phyloP scores from a whole-genome alignment of 2,888 invertebrate genomes.

The Agonopterix alstromeriana region DNA sequence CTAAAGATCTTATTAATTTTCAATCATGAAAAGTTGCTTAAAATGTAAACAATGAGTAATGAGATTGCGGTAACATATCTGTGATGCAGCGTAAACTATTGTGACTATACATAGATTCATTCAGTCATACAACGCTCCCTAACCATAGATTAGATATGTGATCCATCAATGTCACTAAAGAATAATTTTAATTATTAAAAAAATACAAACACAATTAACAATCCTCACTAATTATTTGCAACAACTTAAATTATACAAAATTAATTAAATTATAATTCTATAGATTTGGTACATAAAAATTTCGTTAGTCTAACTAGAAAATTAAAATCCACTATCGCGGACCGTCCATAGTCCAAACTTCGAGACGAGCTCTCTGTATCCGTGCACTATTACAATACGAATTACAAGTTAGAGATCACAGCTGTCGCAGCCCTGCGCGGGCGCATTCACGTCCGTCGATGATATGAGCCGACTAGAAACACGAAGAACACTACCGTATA shows the following conservation, averaged over 20 bases:
- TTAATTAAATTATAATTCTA: slow-evolving; percentile 60
- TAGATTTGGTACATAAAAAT: slow-evolving; percentile 74
- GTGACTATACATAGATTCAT: slow-evolving; percentile 24
- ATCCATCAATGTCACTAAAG: slow-evolving; percentile 36
- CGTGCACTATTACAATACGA: slow-evolving; percentile 65
- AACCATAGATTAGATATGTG: slow-evolving; percentile 53
- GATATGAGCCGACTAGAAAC: slow-evolving; percentile 70
- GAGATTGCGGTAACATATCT: slow-evolving; percentile 37
- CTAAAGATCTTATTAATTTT: slow-evolving; percentile 34
- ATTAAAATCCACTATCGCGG: slow-evolving; percentile 37
- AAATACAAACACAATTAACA: slow-evolving; percentile 72
- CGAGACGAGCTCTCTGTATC: slow-evolving; percentile 32
- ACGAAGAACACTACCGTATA: slow-evolving; percentile 58
- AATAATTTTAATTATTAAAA: slow-evolving; percentile 35
- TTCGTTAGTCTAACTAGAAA: slow-evolving; percentile 71
- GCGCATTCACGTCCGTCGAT: slow-evolving; percentile 48
- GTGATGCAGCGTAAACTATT: slow-evolving; percentile 18
- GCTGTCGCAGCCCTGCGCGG: slow-evolving; percentile 58
- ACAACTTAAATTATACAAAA: slow-evolving; percentile 59
- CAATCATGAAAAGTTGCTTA: slow-evolving; percentile 36
- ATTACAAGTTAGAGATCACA: slow-evolving; percentile 74
- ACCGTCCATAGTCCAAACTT: slow-evolving; percentile 30
- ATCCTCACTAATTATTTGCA: slow-evolving; percentile 61
- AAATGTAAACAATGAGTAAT: slow-evolving; percentile 25
- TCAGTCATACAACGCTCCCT: slow-evolving; percentile 36